A percentile compares a stretch with the other conserved stretches of the same genome.
phyloP scores from a whole-genome alignment of 2,888 invertebrate genomes.

The Heliconius erato region DNA sequence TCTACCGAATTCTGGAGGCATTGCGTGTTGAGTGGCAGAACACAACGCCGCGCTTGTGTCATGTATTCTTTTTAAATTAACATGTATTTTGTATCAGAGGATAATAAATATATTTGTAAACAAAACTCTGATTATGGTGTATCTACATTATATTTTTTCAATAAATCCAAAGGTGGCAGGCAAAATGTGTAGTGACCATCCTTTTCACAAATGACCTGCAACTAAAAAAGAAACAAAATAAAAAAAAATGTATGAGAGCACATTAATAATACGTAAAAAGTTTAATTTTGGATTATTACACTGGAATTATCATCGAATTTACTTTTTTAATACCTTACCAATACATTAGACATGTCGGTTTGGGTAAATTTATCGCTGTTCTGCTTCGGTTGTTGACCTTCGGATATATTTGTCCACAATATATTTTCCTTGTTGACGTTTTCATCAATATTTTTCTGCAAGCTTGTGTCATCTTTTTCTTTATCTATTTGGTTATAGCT shows the following conservation, averaged over 20 bases:
- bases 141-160: constrained; percentile 60
- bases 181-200: constrained; percentile 72
- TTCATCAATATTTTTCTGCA: neutral
- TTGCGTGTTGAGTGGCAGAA: too few relatives aligned
- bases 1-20: too few relatives aligned
- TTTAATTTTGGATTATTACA: too few relatives aligned
- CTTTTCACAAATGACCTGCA: constrained; percentile 66
- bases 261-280: neutral
- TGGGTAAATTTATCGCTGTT: constrained; percentile 60
- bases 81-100: neutral
- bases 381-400: neutral
- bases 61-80: too few relatives aligned
- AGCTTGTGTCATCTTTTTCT: constrained; percentile 24
- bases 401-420: neutral
- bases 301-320: neutral
- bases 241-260: neutral
- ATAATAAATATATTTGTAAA: neutral
- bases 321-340: constrained; percentile 61
- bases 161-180: constrained; percentile 66
- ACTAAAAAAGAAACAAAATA: constrained; percentile 64
- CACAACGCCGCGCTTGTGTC: neutral
- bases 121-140: constrained; percentile 9
- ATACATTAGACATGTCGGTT: constrained; percentile 68
- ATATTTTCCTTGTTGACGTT: neutral
- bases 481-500: constrained; percentile 16